Evolutionary conservation across 2,888 invertebrate species (phyloP), one percentile per base, ranked within the genome.

Genomic region (Chouioia cunea): DNA sequence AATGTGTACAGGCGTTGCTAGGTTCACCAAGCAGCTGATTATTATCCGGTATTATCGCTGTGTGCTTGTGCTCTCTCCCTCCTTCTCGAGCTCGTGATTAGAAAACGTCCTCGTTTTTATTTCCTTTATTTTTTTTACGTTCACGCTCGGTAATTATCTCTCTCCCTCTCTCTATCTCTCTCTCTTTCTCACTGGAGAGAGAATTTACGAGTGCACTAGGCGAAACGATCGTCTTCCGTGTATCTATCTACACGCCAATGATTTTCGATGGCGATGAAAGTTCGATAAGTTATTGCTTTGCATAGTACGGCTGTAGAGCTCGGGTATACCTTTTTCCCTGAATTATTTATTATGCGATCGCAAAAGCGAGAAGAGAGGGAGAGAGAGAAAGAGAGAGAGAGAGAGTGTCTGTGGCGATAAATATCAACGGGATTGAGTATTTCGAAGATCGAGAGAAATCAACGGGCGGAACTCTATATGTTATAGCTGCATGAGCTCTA

Each of bases 361-460:
- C 36, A 36, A 36, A 46, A 44, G 56, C 15, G 57, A 6, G 48
- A 44, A n/a, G 59, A 60, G 71, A 43, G 48, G 66, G 44, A 15
- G 47, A 46, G 63, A 0, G 53, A 16, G 50, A 22, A 60, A 50
- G 14, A 22, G 65, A 59, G 46, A 48, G 54, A 48, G 62, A 50
- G 54, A 60, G 43, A 56, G 73, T 53, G 22, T 46, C 22, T 63
- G 43, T 46, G 52, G 52, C 63, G 63, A 63, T 63, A 63, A 63
- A 63, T 63, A 63, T 53, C 70, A 73, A 74, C 69, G 66, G 48
- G 44, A 53, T 63, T 52, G 63, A 53, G 23, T 46, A 53, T 63
- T 63, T 63, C 53, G 63, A 63, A 53, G 46, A 63, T 53, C 53
- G 53, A 12, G 63, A 63, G 63, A 63, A 53, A 63, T 63, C 63